phyloP scores from a whole-genome alignment of 2,113 vertebrate genomes.

The Microcebus tavaratra region DNA sequence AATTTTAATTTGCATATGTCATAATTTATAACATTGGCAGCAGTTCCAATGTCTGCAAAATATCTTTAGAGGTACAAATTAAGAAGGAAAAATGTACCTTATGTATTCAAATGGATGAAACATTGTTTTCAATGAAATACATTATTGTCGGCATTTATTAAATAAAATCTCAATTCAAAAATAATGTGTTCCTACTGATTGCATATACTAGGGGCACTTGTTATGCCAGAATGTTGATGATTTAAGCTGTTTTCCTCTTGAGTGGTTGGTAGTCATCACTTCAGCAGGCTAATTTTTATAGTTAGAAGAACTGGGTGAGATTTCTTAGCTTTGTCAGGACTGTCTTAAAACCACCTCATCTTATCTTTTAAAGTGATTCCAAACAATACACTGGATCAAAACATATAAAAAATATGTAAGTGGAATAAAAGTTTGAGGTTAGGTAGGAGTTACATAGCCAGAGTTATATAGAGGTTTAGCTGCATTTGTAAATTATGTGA shows the following conservation, averaged over 20 bases:
- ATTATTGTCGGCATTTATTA: constrained; percentile 7
- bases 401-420: neutral
- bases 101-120: constrained; percentile 33
- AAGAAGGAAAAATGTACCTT: neutral
- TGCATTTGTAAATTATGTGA: neutral
- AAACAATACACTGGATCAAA: neutral
- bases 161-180: constrained; percentile 55
- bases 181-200: neutral
- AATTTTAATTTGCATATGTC: neutral
- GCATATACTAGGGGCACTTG: neutral
- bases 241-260: constrained; percentile 24
- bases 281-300: neutral
- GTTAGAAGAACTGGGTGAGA: neutral
- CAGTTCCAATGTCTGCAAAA: constrained; percentile 16
- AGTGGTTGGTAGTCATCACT: neutral
- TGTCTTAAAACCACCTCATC: neutral
- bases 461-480: neutral
- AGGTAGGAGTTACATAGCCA: neutral
- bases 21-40: constrained; percentile 39
- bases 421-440: neutral
- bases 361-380: neutral
- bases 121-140: neutral
- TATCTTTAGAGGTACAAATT: constrained; percentile 23
- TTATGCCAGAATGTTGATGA: neutral
- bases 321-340: neutral